Evolutionary conservation across 1,140 invertebrate species (phyloP), one percentile per base, ranked within the genome.

Genomic region (Leptinotarsa lineolata): DNA sequence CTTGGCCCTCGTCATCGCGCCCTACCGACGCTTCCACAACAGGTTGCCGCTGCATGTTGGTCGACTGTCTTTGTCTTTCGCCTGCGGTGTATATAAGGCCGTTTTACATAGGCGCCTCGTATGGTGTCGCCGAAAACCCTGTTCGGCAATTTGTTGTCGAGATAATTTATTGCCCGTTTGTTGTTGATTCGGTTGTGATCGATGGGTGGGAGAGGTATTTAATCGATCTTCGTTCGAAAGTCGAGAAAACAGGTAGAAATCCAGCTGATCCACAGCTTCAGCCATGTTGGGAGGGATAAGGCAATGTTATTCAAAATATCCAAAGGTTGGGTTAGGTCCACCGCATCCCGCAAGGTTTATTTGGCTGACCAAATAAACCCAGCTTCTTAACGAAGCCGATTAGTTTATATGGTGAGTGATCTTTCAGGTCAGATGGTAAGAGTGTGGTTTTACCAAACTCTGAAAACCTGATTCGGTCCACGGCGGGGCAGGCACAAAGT

Each of bases 11-110:
- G 15, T 54, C 48, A 54, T 54, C 15, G 15, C 20, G 39, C 22
- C 64, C 30, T 13, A 16, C 39, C 22, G 39, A 39, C 22, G 39
- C 39, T 30, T 18, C 44, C 64, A 24, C 64, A 66, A 66, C 64
- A 66, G 64, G 64, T 66, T 66, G 64, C 64, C 64, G 64, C 64
- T 39, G 30, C n/a, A 66, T 16, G 64, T 54, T 54, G 12, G 16
- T 54, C 16, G 2, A 1, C 16, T 13, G 48, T 54, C 48, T 54
- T 54, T 54, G 48, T 54, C 48, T 54, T 54, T 54, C 48, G 48
- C 48, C 16, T 15, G 48, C 48, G 48, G 48, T 54, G 48, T 54
- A 54, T 18, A 54, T 54, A 54, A 54, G 48, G 48, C 48, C 48
- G 48, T 54, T 54, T 54, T 54, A 54, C 48, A 54, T 54, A 54